Evolutionary conservation across 1,140 invertebrate genomes (phyloP).

Genomic region (Drosophila bifasciata): DNA sequence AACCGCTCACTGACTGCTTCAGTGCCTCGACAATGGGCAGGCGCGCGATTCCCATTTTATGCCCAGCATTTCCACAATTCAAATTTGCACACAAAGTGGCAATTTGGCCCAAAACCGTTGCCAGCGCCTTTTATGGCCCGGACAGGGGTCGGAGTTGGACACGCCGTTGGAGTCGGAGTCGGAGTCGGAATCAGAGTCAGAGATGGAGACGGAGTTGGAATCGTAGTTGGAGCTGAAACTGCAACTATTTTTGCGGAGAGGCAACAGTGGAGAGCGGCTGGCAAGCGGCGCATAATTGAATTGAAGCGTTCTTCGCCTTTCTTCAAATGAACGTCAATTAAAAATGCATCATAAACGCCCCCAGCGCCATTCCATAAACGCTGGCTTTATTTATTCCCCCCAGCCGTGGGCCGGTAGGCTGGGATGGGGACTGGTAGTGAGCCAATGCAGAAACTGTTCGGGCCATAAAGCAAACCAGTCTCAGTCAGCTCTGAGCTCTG

Average conservation of each 20-base stretch:
- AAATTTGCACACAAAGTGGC: conserved; percentile 82
- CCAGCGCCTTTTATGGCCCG: conserved; percentile 71
- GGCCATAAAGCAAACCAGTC: conserved; percentile 60
- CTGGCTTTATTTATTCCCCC: conserved; percentile 69
- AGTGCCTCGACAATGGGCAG: conserved; percentile 56
- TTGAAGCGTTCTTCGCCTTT: conserved; percentile 73
- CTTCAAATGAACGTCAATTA: conserved; percentile 82
- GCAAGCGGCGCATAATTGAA: conserved; percentile 67
- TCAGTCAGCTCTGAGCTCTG: background rate
- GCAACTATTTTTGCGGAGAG: conserved; percentile 21
- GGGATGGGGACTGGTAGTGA: background rate
- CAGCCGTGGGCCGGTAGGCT: conserved; percentile 19
- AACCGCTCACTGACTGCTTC: background rate
- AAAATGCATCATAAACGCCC: conserved; percentile 81
- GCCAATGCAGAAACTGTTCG: conserved; percentile 24
- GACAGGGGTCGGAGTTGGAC: conserved; percentile 15
- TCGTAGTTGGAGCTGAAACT: conserved; percentile 32
- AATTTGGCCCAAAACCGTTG: conserved; percentile 79
- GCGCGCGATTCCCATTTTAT: conserved; percentile 60
- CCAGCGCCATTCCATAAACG: conserved; percentile 78
- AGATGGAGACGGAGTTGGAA: conserved; percentile 19
- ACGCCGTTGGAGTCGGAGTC: conserved; percentile 26
- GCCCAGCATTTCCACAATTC: conserved; percentile 74
- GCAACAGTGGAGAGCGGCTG: background rate
- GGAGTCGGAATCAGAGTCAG: conserved; percentile 10